Base-by-base conservation (phyloP, 1,140 invertebrate species). In the Notospermus geniculatus region DNA sequence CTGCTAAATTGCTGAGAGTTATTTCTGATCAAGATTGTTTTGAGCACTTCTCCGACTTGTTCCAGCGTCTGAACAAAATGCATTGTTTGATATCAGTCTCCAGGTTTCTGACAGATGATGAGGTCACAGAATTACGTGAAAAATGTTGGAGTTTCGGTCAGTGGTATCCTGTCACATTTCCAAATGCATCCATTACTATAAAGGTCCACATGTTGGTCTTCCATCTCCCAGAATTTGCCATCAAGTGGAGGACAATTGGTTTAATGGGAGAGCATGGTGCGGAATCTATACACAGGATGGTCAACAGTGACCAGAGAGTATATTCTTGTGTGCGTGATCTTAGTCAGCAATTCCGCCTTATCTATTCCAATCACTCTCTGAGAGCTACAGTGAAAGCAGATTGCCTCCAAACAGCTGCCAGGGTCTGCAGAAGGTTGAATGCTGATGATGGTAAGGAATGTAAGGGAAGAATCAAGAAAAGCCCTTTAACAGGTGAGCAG, bases 201-300 rank as follows among this genome's bases (percentile, higher is more conserved):
- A 50, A 50, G n/a, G 4, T 50, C 9, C 46, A 50, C n/a, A 27
- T 50, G n/a, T n/a, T 50, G 4, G 25, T 50, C 4, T 50, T 23
- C 25, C 46, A 50, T 50, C 5, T 50, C 4, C 19, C 25, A n/a
- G 19, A 19, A 7, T 50, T 50, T 27, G 25, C n/a, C 25, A 19
- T 5, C 9, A 50, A 9, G n/a, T 50, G 46, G 46, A 27, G 46
- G n/a, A 50, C 46, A 50, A 23, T 50, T 19, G 46, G 46, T n/a
- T 27, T 50, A 9, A 4, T 50, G 4, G 25, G 46, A 9, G 46
- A 50, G n/a, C 46, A 50, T 4, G 46, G 19, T 50, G 19, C 25
- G 4, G 46, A 50, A n/a, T 7, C 5, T 19, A n/a, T 23, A 27
- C 46, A 50, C n/a, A 4, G 19, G 5, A 7, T 50, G 46, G n/a